Percentiles rank a stretch among this genome's conserved stretches.
Evolutionary conservation across 2,888 invertebrate species (phyloP).

Genomic region (Pterobdella sp.): DNA sequence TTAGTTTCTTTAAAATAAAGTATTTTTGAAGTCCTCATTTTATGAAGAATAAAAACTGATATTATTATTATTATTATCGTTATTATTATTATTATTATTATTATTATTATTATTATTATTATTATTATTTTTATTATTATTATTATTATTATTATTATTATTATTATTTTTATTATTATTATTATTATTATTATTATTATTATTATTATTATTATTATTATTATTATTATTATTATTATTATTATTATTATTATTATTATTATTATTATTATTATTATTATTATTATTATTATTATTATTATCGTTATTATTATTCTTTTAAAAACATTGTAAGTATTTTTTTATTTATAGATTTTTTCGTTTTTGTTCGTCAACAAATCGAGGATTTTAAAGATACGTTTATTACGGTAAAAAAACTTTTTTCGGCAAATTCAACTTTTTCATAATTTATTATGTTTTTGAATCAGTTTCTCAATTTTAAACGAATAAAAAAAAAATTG

Average conservation of each 20-base stretch:
- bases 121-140: background rate
- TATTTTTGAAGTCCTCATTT: too few species aligned
- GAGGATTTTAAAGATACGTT: too few species aligned
- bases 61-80: background rate
- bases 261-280: background rate
- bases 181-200: background rate
- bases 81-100: background rate
- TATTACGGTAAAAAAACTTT: too few species aligned
- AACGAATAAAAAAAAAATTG: too few species aligned
- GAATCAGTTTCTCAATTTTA: too few species aligned
- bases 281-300: background rate
- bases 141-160: background rate
- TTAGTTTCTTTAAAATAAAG: too few species aligned
- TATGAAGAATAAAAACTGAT: too few species aligned
- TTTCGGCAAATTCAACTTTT: too few species aligned
- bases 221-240: slow-evolving; percentile 1
- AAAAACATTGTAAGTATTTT: too few species aligned
- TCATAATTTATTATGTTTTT: too few species aligned
- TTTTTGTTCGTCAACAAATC: too few species aligned
- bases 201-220: background rate
- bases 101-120: background rate
- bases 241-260: background rate
- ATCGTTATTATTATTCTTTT: background rate
- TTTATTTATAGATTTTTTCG: too few species aligned
- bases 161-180: background rate